These are phyloP conservation scores for Papilio protenor DNA, from an alignment of 2,888 invertebrate species.

Conservation along the genomic window DNA sequence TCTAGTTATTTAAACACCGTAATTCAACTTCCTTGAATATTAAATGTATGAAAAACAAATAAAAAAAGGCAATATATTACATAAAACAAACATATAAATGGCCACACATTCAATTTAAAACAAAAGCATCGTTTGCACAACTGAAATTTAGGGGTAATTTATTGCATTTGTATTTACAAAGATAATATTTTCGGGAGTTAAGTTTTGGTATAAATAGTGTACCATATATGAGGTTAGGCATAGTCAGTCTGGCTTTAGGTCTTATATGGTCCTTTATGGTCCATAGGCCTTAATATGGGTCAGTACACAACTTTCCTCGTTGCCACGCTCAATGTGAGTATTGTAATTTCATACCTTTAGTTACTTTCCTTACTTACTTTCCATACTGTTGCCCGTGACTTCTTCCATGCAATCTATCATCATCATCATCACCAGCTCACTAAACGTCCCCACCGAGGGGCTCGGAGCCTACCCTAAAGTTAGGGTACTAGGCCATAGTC, in stretches of 20 bases:
- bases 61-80: slow-evolving; percentile 3
- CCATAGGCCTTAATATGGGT: slow-evolving; percentile 36
- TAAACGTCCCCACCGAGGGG: no score
- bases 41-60: not conserved
- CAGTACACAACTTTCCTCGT: slow-evolving; percentile 6
- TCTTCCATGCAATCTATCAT: no score
- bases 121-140: not conserved
- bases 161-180: slow-evolving; percentile 2
- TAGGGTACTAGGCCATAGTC: no score
- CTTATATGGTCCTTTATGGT: slow-evolving; percentile 18
- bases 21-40: not conserved
- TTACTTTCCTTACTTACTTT: no score
- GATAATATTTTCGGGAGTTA: not conserved
- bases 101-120: slow-evolving; percentile 7
- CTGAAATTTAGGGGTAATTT: not conserved
- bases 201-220: slow-evolving; percentile 20
- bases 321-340: slow-evolving; percentile 39
- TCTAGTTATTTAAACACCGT: not conserved
- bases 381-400: no score
- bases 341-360: not conserved
- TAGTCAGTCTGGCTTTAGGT: slow-evolving; percentile 33
- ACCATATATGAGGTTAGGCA: not conserved
- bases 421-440: no score
- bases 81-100: not conserved
- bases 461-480: no score